These are phyloP conservation scores for Saxidomus purpurata DNA, from an alignment of 1,140 invertebrate genomes.

Conservation along the genomic window DNA sequence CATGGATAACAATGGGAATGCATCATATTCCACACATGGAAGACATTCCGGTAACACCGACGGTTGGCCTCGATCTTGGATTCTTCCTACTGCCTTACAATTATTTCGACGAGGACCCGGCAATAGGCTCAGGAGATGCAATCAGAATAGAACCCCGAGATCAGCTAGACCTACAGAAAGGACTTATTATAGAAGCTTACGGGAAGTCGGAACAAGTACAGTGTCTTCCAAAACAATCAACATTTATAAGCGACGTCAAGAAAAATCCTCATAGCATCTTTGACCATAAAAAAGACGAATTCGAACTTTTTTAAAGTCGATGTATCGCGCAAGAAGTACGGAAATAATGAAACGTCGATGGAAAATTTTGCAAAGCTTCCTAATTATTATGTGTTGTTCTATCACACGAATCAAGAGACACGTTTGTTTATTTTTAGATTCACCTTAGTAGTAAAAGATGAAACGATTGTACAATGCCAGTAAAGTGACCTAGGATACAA, in stretches of 20 bases:
- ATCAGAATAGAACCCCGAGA: constrained; percentile 46
- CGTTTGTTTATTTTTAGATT: no score
- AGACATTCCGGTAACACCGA: constrained; percentile 71
- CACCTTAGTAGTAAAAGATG: no score
- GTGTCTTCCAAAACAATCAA: constrained; percentile 17
- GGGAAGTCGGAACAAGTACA: constrained; percentile 21
- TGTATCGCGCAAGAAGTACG: no score
- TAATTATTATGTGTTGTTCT: no score
- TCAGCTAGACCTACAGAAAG: background rate
- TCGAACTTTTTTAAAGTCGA: no score
- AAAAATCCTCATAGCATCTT: constrained; percentile 9
- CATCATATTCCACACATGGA: constrained; percentile 76
- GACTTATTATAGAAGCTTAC: background rate
- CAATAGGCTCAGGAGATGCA: constrained; percentile 64
- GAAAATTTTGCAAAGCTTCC: no score
- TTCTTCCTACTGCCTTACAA: no score
- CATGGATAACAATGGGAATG: constrained; percentile 76
- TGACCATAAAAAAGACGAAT: no score
- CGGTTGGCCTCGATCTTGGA: constrained; percentile 64
- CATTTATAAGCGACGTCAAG: background rate
- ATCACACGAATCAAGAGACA: no score
- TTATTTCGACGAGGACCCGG: constrained; percentile 75
- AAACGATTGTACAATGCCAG: no score
- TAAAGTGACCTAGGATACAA: no score
- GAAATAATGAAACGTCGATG: no score